Conservation (phyloP, 2,888 invertebrate genomes). For the Trissoscelio sp. region DNA sequence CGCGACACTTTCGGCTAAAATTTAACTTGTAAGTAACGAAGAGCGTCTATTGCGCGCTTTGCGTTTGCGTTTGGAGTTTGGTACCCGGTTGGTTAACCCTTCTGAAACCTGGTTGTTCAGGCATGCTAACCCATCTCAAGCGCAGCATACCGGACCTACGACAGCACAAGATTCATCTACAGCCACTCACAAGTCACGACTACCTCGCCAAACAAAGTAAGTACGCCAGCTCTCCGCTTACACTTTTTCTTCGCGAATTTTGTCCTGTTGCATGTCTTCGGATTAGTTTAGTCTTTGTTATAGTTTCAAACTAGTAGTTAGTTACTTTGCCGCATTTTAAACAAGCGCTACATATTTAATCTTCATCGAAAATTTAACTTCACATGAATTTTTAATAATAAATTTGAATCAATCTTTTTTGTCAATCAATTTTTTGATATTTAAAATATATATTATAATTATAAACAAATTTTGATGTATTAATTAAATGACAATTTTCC, state of each 20-base stretch:
- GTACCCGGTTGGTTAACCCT: constrained; percentile 80
- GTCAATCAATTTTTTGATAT: not conserved
- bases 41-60: constrained; percentile 71
- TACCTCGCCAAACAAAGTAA: constrained; percentile 82
- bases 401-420: not conserved
- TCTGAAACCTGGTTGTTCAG: constrained; percentile 86
- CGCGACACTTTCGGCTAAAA: constrained; percentile 56
- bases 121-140: constrained; percentile 95
- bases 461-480: no score
- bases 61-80: constrained; percentile 75
- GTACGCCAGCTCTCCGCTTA: constrained; percentile 70
- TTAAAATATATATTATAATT: no score
- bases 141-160: constrained; percentile 94
- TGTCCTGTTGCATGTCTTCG: constrained; percentile 52
- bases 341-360: not conserved
- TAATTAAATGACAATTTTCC: no score
- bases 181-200: constrained; percentile 90
- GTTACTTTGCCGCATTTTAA: constrained; percentile 17
- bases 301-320: constrained; percentile 52
- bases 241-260: constrained; percentile 42
- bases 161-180: constrained; percentile 89
- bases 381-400: constrained; percentile 3
- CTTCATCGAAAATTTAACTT: constrained; percentile 20
- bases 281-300: constrained; percentile 33
- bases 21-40: constrained; percentile 67